A percentile compares a stretch with the other conserved stretches of the same genome.
phyloP scores from a whole-genome alignment of 2,113 vertebrate genomes.

The Tilapia sparmanii region DNA sequence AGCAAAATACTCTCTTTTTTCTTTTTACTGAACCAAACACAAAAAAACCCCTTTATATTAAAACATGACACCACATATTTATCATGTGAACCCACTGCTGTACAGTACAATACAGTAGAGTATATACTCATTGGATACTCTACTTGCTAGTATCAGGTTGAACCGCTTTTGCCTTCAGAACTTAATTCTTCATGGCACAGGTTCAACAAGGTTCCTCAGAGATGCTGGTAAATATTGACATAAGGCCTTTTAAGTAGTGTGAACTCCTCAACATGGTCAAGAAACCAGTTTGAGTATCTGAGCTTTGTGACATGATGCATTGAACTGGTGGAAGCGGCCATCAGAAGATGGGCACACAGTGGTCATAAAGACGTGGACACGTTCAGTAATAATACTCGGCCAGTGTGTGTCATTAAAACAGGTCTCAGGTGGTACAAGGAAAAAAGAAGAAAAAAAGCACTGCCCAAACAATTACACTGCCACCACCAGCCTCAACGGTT shows the following conservation, averaged over 20 bases:
- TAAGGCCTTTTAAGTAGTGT: background rate
- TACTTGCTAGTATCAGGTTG: background rate
- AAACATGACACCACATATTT: background rate
- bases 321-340: background rate
- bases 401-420: background rate
- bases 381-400: background rate
- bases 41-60: fast-evolving
- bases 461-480: background rate
- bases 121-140: background rate
- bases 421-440: background rate
- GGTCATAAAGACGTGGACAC: background rate
- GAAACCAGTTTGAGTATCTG: background rate
- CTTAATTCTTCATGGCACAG: background rate
- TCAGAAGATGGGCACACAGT: background rate
- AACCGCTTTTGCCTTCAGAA: background rate
- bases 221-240: background rate
- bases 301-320: background rate
- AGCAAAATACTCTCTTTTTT: background rate
- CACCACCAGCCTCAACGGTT: background rate
- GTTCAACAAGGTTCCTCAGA: background rate
- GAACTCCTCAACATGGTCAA: background rate
- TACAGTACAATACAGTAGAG: background rate
- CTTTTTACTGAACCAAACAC: background rate
- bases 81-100: background rate
- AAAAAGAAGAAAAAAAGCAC: background rate